Evolutionary conservation across 1,140 invertebrate species (phyloP), one percentile per base, ranked within the genome.

Genomic region (Meloidogyne hapla): DNA sequence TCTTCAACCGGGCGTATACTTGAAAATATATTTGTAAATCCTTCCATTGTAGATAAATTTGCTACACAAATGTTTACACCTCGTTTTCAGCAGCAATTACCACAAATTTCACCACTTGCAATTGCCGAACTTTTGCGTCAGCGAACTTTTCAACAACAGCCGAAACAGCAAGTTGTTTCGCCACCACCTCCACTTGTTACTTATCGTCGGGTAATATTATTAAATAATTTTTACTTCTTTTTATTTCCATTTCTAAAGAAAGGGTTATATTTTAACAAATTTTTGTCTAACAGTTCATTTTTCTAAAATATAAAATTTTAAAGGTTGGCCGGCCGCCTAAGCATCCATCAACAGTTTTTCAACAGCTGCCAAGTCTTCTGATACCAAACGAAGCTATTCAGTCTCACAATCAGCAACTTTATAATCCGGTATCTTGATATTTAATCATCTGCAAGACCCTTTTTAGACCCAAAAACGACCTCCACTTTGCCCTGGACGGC

Each of bases 311-410:
- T 48, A 3, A 18, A 13, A 4, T 6, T n/a, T n/a, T 56, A 9
- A n/a, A 56, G 48, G 71, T 73, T 56, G 71, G 71, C 23, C 56
- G 71, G 9, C 71, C 71, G 5, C 71, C 71, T 9, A 73, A 73
- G 42, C n/a, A 73, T 4, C 4, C 21, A 10, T 23, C 18, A 23
- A 61, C 33, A 6, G 18, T 63, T 61, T 21, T 63, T 1, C 70
- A 73, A n/a, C 56, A n/a, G 9, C 45, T 38, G 4, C 56, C 61
- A 13, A n/a, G 25, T 73, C 71, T 56, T 28, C 62, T 40, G 8
- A 18, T 73, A 8, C 25, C 56, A 0, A 25, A 28, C 21, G 28
- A 38, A 28, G 23, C 71, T 21, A 63, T 61, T 21, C 42, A 21
- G 10, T 15, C 71, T 61, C n/a, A n/a, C n/a, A n/a, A 61, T 15